phyloP scores from a whole-genome alignment of 2,113 vertebrate species.

The Halcyon malimbica region DNA sequence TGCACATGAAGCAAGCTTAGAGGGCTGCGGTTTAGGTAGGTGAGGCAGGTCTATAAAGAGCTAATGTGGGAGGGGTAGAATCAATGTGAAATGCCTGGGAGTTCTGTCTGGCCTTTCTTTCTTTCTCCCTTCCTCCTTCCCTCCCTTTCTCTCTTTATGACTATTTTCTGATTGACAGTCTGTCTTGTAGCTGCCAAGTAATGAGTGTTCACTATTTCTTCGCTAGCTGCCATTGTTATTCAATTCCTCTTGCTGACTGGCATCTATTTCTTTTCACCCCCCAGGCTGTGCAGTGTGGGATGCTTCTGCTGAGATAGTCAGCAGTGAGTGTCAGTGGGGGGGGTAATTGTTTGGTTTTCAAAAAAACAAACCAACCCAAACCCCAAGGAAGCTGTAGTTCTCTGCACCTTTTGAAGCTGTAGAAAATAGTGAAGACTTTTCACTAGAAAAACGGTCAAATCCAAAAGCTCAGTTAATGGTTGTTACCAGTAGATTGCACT shows the following conservation, averaged over 20 bases:
- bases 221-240: constrained; percentile 42
- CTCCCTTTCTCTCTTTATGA: neutral
- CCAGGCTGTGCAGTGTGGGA: constrained; percentile 29
- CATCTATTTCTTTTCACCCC: constrained; percentile 31
- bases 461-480: neutral
- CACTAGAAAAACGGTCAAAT: neutral
- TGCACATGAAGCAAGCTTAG: neutral
- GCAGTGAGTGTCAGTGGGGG: neutral
- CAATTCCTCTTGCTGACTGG: constrained; percentile 69
- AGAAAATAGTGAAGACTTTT: neutral
- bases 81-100: neutral
- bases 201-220: constrained; percentile 16
- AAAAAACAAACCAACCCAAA: neutral
- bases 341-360: neutral
- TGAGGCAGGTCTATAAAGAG: neutral
- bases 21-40: neutral
- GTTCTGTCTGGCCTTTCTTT: neutral
- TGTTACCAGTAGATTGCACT: neutral
- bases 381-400: neutral
- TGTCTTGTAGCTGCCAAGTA: constrained; percentile 29
- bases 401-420: constrained; percentile 5
- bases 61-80: constrained; percentile 48
- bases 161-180: constrained; percentile 28
- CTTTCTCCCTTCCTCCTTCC: neutral
- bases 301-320: neutral